Evolutionary conservation across 2,888 invertebrate genomes (phyloP).

Genomic region (Microdon myrmicae): DNA sequence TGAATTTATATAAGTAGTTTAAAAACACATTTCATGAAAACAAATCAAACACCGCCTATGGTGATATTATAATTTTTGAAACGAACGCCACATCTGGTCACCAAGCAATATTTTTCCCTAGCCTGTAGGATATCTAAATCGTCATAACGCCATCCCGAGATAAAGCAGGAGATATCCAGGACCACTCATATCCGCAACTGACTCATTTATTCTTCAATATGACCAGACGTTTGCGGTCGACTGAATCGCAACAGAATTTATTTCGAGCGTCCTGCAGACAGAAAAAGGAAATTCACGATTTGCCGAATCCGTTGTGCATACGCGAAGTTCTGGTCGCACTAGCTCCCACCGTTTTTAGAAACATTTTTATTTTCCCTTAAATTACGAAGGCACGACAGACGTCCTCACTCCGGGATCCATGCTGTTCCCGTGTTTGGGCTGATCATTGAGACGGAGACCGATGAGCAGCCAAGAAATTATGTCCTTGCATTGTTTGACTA

Average conservation of each 20-base stretch:
- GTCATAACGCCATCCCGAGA: constrained; percentile 24
- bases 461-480: constrained; percentile 35
- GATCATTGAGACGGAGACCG: constrained; percentile 33
- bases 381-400: constrained; percentile 14
- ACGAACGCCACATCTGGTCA: constrained; percentile 27
- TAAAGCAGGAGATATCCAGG: constrained; percentile 25
- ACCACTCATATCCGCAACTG: too few relatives aligned
- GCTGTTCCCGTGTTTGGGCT: too few relatives aligned
- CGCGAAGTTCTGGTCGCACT: too few relatives aligned
- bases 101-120: constrained; percentile 22
- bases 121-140: constrained; percentile 49
- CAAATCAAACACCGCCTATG: constrained; percentile 30
- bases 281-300: constrained; percentile 13
- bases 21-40: too few relatives aligned
- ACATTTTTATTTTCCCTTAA: too few relatives aligned
- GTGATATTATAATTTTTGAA: constrained; percentile 46
- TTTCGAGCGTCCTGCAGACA: constrained; percentile 25
- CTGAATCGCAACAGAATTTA: constrained; percentile 53
- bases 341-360: too few relatives aligned
- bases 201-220: constrained; percentile 28
- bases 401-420: constrained; percentile 11
- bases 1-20: too few relatives aligned
- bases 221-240: constrained; percentile 55
- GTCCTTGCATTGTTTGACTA: constrained; percentile 36
- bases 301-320: constrained; percentile 30